Evolutionary conservation across 35 echinoderm and acorn worm species (phyloP), one percentile per base, ranked within the genome.

Genomic region (Ophiothrix spiculata): DNA sequence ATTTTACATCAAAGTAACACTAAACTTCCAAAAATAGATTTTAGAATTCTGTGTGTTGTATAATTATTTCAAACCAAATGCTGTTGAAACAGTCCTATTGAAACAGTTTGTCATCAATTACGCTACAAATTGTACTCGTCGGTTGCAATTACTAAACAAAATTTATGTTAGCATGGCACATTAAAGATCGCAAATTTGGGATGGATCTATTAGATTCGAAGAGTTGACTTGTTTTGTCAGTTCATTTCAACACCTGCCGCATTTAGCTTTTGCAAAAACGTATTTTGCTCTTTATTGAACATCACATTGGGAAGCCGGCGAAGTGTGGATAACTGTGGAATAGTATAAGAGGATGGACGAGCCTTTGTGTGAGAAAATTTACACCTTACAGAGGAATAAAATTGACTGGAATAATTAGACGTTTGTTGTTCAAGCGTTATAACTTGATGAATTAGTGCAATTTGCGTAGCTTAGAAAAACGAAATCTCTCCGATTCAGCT

Each of bases 391-490:
- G 60, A 69, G 60, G 17, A 69, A 15, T 15, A 69, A 69, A 69
- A 69, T 69, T 69, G 60, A 69, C 60, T n/a, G 8, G 60, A n/a
- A 69, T 15, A 15, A 69, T 15, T 69, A 69, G 60, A 69, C 60
- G 23, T 69, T 69, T 69, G 10, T 69, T 69, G 60, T 69, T 69
- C 60, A 69, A 49, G 60, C 60, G 29, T 49, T 15, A 69, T 69
- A 69, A 69, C 60, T 4, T 69, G 60, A 69, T 69, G 8, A 69
- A 69, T 69, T 69, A 25, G 60, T 25, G 6, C 60, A 69, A 69
- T 69, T 69, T 69, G n/a, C n/a, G n/a, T n/a, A n/a, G 60, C 60
- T 69, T 69, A 28, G 60, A 69, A 69, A 69, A 69, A 69, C 60
- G 6, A 69, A 12, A 25, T 28, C 60, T 28, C 3, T 69, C 60